Base-by-base conservation (phyloP, 2,113 vertebrate species). In the Cercocebus atys region DNA sequence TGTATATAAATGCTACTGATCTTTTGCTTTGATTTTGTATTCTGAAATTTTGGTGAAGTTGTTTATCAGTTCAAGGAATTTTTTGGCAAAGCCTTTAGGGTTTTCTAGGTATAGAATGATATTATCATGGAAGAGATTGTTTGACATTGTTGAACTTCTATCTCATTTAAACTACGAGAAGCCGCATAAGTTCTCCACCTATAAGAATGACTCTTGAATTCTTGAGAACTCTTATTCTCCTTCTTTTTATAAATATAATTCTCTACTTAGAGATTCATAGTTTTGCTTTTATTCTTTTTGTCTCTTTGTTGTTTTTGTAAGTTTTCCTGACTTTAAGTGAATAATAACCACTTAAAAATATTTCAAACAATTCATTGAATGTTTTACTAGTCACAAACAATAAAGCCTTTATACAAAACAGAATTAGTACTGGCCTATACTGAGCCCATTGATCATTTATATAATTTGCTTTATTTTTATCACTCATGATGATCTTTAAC, bases 351-450 rank as follows among this genome's bases (percentile, higher is more conserved):
- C 57, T 97, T 82, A 7, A 9, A 83, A 91, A 47, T 61, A 14
- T 78, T 87, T 55, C 76, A 75, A 92, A 88, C n/a, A 81, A 92
- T 75, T 55, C 35, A 75, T 57, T 94, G 55, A 47, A 45, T 47
- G 92, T 45, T 52, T 82, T 88, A 11, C 12, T 94, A 76, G 81
- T 92, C 52, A 93, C 47, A 93, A 93, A 83, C 30, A 94, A 47
- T 22, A 85, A 94, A 86, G 8, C 6, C 13, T 72, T 94, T 78
- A 61, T 91, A 73, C 18, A 93, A 88, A 88, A 88, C 14, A 78
- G 50, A 81, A 55, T 70, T 50, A 76, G 14, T 25, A 43, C 8
- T 25, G 87, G 50, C 30, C n/a, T 20, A 80, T 20, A 64, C 2
- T 50, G 43, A 82, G 35, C 2, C 20, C 27, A 68, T 81, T 81